These are phyloP conservation scores for Cinara cedri DNA, from an alignment of 2,888 invertebrate genomes.

Conservation along the genomic window DNA sequence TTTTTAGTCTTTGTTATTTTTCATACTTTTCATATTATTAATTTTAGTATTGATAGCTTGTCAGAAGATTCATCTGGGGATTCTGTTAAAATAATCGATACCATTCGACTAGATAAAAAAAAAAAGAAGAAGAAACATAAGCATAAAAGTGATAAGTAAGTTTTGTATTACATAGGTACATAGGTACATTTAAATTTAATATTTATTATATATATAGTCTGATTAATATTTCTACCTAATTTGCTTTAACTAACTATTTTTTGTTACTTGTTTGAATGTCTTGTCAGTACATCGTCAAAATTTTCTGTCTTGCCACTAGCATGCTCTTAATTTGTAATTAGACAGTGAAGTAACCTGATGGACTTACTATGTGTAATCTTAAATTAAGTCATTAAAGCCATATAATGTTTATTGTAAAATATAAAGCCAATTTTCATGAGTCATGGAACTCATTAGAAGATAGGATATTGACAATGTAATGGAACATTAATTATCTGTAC, in stretches of 20 bases:
- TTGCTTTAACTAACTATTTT: background rate
- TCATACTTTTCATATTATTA: background rate
- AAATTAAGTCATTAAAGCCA: too few relatives aligned
- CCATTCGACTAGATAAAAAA: slow-evolving; percentile 41
- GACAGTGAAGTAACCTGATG: too few relatives aligned
- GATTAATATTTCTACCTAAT: background rate
- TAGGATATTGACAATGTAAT: too few relatives aligned
- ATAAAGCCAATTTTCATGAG: too few relatives aligned
- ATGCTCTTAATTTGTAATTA: too few relatives aligned
- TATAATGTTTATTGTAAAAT: too few relatives aligned
- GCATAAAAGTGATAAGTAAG: slow-evolving; percentile 49
- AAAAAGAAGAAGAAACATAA: slow-evolving; percentile 55
- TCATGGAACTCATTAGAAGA: too few relatives aligned
- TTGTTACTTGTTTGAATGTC: background rate
- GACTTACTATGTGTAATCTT: too few relatives aligned
- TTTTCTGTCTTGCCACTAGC: too few relatives aligned
- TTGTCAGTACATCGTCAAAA: too few relatives aligned
- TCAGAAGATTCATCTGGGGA: slow-evolving; percentile 48
- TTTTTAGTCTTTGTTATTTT: background rate
- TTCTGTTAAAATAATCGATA: slow-evolving; percentile 45
- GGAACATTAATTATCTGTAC: too few relatives aligned
- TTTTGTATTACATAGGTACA: background rate
- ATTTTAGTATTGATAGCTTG: slow-evolving; percentile 35
- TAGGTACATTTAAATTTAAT: background rate
- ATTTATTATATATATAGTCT: background rate